Evolutionary conservation across 2,888 invertebrate species (phyloP).

Genomic region (Agrochola lychnidis): DNA sequence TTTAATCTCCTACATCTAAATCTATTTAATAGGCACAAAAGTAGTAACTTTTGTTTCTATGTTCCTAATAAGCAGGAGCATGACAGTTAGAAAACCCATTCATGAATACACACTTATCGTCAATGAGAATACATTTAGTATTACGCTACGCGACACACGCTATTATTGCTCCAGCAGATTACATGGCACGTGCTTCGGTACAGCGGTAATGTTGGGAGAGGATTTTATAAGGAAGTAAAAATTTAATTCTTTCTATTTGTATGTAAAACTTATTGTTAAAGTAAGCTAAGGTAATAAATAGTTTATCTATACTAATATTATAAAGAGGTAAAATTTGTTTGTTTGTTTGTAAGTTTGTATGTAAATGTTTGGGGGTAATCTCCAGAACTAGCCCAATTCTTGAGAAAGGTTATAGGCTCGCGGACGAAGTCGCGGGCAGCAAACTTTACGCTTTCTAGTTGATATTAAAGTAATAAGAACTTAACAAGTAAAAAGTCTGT

Average conservation of each 20-base stretch:
- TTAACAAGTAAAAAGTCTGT: neutral
- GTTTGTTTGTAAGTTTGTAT: too few relatives aligned
- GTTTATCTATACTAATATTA: neutral
- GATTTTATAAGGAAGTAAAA: neutral
- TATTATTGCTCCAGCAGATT: slow-evolving; percentile 24
- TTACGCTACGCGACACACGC: slow-evolving; percentile 40
- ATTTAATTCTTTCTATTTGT: neutral
- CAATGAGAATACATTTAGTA: slow-evolving; percentile 43
- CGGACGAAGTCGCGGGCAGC: too few relatives aligned
- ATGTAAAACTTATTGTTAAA: neutral
- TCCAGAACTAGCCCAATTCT: too few relatives aligned
- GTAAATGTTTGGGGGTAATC: too few relatives aligned
- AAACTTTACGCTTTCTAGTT: too few relatives aligned
- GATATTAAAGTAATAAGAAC: neutral
- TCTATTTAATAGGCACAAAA: slow-evolving; percentile 5
- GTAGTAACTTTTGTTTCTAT: slow-evolving; percentile 21
- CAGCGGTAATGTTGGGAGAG: slow-evolving; percentile 1
- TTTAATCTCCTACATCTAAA: slow-evolving; percentile 6
- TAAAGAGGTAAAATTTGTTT: too few relatives aligned
- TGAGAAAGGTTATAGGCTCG: too few relatives aligned
- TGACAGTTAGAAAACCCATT: slow-evolving; percentile 46
- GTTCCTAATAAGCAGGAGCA: slow-evolving; percentile 4
- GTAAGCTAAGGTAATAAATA: neutral
- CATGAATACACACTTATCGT: slow-evolving; percentile 54
- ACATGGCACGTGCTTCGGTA: slow-evolving; percentile 28